Percentiles rank a stretch among this genome's conserved stretches.
Conservation (phyloP, 2,113 vertebrate species). For the Pongo pygmaeus region DNA sequence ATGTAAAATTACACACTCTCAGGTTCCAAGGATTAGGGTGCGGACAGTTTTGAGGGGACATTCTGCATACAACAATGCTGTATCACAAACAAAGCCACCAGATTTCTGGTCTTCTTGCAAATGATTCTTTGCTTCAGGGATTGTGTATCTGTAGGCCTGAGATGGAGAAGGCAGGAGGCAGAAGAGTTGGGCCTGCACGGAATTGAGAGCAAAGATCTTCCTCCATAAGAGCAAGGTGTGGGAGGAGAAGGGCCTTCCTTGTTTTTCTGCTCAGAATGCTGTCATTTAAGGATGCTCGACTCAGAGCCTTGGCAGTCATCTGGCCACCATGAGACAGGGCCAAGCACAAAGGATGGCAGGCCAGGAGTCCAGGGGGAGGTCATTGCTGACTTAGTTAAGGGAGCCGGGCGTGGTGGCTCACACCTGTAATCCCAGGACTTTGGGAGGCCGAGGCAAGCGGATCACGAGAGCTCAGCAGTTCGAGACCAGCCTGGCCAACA, state of each 20-base stretch:
- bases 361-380: background rate
- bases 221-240: background rate
- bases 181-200: background rate
- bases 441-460: no score
- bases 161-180: background rate
- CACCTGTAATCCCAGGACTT: no score
- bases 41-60: background rate
- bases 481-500: no score
- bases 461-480: no score
- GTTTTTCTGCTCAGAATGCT: background rate
- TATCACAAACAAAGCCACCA: background rate
- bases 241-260: background rate
- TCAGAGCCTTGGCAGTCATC: background rate
- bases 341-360: background rate
- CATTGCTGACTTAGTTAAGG: background rate
- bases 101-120: background rate
- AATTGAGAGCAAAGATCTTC: background rate
- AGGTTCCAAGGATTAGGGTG: accelerated
- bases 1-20: accelerated
- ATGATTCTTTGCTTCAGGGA: background rate
- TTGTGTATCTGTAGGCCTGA: background rate
- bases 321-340: background rate
- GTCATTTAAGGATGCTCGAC: background rate
- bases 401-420: no score
- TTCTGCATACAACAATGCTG: background rate